Conservation (phyloP, 2,113 vertebrate genomes). For the Bothrops jararaca region DNA sequence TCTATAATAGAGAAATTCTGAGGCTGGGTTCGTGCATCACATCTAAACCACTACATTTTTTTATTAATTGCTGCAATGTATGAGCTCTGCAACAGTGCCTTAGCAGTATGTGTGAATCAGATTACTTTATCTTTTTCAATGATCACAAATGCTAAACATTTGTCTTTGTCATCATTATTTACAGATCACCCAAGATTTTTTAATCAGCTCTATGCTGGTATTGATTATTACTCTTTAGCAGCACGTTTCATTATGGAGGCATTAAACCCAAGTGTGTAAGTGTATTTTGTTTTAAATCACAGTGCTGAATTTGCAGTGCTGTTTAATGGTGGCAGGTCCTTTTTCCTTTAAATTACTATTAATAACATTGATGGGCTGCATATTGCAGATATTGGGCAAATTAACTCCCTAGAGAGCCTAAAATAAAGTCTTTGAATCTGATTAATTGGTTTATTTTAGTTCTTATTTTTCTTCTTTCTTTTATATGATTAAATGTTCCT, state of each 20-base stretch:
- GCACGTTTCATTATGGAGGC: slow-evolving; percentile 83
- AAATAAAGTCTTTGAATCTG: background rate
- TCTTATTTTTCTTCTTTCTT: background rate
- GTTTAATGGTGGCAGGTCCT: background rate
- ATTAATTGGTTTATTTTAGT: background rate
- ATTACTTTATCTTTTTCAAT: slow-evolving; percentile 1
- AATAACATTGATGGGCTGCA: background rate
- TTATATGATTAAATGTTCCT: background rate
- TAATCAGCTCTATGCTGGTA: slow-evolving; percentile 83
- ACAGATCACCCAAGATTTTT: slow-evolving; percentile 84
- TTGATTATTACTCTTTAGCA: slow-evolving; percentile 82
- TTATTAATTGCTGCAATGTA: background rate
- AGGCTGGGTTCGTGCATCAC: background rate
- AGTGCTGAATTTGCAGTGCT: background rate
- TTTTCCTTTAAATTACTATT: background rate
- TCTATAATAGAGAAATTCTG: background rate
- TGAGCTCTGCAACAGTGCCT: background rate
- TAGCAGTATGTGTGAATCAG: background rate
- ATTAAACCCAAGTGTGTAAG: slow-evolving; percentile 85
- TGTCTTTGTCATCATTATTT: slow-evolving; percentile 49
- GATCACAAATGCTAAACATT: background rate
- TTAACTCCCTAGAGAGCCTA: slow-evolving; percentile 1
- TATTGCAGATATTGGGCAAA: background rate
- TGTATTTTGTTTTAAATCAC: slow-evolving; percentile 45
- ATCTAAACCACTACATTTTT: background rate